A percentile compares a stretch with the other conserved stretches of the same genome.
Conservation (phyloP, 2,797 vertebrate species). For the Gobionotothen gibberifrons region DNA sequence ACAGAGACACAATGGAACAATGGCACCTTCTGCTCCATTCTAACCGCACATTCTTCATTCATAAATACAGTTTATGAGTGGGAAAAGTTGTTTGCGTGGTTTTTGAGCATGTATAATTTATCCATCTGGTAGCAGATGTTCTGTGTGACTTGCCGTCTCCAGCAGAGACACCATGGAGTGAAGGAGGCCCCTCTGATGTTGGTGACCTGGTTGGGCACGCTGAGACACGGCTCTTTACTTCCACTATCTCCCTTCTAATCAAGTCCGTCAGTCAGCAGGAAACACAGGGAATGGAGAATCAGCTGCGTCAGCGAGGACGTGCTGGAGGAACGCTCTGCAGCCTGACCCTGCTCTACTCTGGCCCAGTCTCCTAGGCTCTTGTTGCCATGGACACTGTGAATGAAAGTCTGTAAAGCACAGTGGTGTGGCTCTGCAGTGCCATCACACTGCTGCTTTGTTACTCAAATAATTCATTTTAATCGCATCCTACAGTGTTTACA, state of each 20-base stretch:
- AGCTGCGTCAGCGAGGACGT: conserved; percentile 49
- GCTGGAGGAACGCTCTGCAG: conserved; percentile 53
- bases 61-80: background rate
- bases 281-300: conserved; percentile 54
- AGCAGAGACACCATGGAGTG: background rate
- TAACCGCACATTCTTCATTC: background rate
- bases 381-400: conserved; percentile 77
- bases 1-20: no score
- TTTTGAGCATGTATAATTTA: background rate
- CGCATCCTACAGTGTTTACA: background rate
- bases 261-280: conserved; percentile 45
- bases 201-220: conserved; percentile 7
- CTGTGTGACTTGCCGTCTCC: background rate
- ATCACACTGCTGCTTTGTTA: conserved; percentile 10
- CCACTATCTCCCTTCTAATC: conserved; percentile 32
- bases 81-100: background rate
- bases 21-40: background rate
- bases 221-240: conserved; percentile 12
- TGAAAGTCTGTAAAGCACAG: conserved; percentile 48
- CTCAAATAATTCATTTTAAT: background rate
- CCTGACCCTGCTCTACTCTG: conserved; percentile 62
- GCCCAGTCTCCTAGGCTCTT: conserved; percentile 58
- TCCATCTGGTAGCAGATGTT: conserved; percentile 16
- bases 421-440: conserved; percentile 51
- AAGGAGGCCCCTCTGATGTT: conserved; percentile 8